Percentiles rank a stretch among this genome's conserved stretches.
Evolutionary conservation across 1,140 invertebrate species (phyloP).

Genomic region (Drosophila ogumai): DNA sequence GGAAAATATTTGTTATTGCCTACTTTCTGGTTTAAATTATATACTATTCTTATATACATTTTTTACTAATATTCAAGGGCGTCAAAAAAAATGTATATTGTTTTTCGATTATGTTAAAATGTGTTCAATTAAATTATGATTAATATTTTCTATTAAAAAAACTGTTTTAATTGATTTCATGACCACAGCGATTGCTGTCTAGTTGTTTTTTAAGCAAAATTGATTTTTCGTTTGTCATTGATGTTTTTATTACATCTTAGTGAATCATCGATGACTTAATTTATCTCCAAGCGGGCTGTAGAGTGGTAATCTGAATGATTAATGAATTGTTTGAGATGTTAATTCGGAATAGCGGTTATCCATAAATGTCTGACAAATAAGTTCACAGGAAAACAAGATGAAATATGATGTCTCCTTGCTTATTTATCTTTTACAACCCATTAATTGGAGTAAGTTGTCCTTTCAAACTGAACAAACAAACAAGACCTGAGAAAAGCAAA

Average conservation of each 20-base stretch:
- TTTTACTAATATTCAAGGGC: not conserved
- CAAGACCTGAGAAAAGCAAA: not conserved
- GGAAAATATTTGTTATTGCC: conserved; percentile 56
- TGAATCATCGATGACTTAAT: conserved; percentile 9
- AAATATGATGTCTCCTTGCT: not conserved
- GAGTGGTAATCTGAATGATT: not conserved
- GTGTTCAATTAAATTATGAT: not conserved
- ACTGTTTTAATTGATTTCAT: not conserved
- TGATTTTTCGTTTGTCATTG: not conserved
- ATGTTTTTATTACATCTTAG: not conserved
- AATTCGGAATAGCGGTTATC: not conserved
- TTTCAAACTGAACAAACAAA: not conserved
- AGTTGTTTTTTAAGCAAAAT: not conserved
- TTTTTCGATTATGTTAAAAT: not conserved
- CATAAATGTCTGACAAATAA: conserved; percentile 5
- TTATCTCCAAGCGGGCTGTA: not conserved
- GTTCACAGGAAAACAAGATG: not conserved
- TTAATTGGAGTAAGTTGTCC: not conserved
- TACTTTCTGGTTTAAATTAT: conserved; percentile 47
- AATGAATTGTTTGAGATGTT: not conserved
- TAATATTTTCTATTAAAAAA: not conserved
- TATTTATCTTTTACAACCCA: not conserved
- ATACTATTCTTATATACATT: conserved; percentile 22
- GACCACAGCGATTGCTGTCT: not conserved
- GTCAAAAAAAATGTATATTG: not conserved